A percentile compares a stretch with the other conserved stretches of the same genome.
Conservation (phyloP, 2,888 invertebrate genomes). For the Saturnia pavonia region DNA sequence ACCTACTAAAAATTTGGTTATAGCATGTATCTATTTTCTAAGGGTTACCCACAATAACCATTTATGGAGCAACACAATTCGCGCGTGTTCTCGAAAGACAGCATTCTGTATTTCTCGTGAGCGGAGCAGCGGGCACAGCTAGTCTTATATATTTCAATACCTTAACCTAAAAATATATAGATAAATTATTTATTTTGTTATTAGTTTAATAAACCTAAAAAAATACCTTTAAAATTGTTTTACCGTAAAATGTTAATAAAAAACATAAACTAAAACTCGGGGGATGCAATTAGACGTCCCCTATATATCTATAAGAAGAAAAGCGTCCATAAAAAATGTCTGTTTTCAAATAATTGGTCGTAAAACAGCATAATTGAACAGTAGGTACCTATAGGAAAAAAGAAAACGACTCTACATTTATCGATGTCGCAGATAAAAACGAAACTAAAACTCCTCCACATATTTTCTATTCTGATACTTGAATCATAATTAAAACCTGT, state of each 20-base stretch:
- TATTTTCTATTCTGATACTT: background rate
- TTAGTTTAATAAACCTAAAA: background rate
- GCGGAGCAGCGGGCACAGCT: too few relatives aligned
- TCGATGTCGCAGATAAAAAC: background rate
- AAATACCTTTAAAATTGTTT: background rate
- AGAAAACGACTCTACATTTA: conserved; percentile 8
- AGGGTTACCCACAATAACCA: too few relatives aligned
- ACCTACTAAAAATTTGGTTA: too few relatives aligned
- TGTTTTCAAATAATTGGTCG: conserved; percentile 34
- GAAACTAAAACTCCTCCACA: background rate
- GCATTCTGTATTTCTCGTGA: too few relatives aligned
- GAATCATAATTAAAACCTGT: background rate
- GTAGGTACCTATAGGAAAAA: conserved; percentile 13
- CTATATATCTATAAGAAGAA: conserved; percentile 29
- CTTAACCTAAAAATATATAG: too few relatives aligned
- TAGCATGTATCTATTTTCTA: too few relatives aligned
- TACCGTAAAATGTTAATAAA: background rate
- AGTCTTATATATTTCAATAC: too few relatives aligned
- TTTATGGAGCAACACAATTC: too few relatives aligned
- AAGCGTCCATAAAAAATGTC: conserved; percentile 28
- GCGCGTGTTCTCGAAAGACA: too few relatives aligned
- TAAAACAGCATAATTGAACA: conserved; percentile 26
- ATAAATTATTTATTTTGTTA: too few relatives aligned
- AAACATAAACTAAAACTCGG: conserved; percentile 26
- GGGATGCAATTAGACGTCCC: conserved; percentile 33